Percentiles rank a stretch among this genome's conserved stretches.
Evolutionary conservation across 2,113 vertebrate species (phyloP).

Genomic region (Triplophysa tibetana): DNA sequence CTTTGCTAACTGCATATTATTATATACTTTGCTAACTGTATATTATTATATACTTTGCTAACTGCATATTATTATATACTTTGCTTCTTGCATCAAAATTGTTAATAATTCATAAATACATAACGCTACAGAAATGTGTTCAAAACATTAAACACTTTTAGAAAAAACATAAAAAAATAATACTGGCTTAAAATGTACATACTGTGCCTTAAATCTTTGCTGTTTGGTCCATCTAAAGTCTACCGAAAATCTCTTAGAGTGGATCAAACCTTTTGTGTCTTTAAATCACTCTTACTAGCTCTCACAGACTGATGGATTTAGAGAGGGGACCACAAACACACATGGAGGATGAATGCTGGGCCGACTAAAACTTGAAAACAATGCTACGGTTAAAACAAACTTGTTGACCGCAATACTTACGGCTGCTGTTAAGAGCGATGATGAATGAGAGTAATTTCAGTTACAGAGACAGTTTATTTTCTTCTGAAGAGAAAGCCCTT

Average conservation of each 20-base stretch:
- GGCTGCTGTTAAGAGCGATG: not conserved
- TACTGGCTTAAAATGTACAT: too few species aligned
- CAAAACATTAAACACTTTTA: too few species aligned
- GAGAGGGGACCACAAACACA: conserved; percentile 31
- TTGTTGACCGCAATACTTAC: not conserved
- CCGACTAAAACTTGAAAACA: conserved; percentile 5
- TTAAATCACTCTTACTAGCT: not conserved
- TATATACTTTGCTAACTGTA: too few species aligned
- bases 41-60: too few species aligned
- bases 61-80: too few species aligned
- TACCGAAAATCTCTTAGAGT: not conserved
- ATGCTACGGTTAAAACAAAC: not conserved
- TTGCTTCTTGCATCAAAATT: too few species aligned
- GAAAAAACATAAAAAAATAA: too few species aligned
- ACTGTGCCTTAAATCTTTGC: too few species aligned
- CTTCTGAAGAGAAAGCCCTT: conserved; percentile 49
- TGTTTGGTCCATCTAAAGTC: too few species aligned
- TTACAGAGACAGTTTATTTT: conserved; percentile 65
- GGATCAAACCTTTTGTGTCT: conserved; percentile 11
- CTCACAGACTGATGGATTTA: conserved; percentile 18
- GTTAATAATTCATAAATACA: too few species aligned
- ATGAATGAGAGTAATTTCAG: not conserved
- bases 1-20: too few species aligned
- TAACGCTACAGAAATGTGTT: too few species aligned
- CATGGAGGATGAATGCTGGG: conserved; percentile 1